Base-by-base conservation (phyloP, 2,888 invertebrate species). In the Cordylochernes scorpioides region DNA sequence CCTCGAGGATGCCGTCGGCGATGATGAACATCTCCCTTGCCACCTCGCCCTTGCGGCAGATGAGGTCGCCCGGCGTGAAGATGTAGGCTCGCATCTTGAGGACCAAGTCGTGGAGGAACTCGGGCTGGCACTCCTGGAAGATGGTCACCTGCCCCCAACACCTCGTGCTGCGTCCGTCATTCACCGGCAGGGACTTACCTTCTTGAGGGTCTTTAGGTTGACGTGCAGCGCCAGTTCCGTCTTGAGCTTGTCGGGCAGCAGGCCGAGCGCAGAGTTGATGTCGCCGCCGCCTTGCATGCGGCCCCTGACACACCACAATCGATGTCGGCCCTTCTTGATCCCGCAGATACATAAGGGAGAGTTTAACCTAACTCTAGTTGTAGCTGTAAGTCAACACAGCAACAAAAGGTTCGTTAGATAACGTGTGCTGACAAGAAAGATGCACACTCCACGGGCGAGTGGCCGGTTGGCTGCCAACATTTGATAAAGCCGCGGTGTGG, bases 1-100 rank as follows among this genome's bases (percentile, higher is more conserved):
- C 86, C 57, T 88, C 86, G 31, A 88, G 60, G 45, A 88, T 82
- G 6, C 88, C 91, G 52, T 88, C 88, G 4, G 88, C 88, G 49
- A 91, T 88, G 45, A 91, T 91, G 50, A 88, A 91, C 88, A 91
- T 91, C 57, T 91, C 88, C 39, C 88, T 61, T 1, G 88, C 88
- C 13, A 82, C 77, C 57, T 82, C 72, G 45, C 80, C 88, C 58
- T 86, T 80, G 21, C 88, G 66, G 50, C 88, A 88, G 49, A 91
- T 86, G 35, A 86, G 73, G 55, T 91, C 88, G 14, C 88, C 88
- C 0, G 88, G 88, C 15, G 88, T 91, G 55, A 91, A 91, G 52
- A 91, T 91, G 53, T 82, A 88, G 5, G 88, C 86, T 57, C 78
- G 78, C 88, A 91, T 91, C 60, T 91, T 91, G 40, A 91, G 62